phyloP scores from a whole-genome alignment of 2,888 invertebrate genomes.

The Phymatocera aterrima region DNA sequence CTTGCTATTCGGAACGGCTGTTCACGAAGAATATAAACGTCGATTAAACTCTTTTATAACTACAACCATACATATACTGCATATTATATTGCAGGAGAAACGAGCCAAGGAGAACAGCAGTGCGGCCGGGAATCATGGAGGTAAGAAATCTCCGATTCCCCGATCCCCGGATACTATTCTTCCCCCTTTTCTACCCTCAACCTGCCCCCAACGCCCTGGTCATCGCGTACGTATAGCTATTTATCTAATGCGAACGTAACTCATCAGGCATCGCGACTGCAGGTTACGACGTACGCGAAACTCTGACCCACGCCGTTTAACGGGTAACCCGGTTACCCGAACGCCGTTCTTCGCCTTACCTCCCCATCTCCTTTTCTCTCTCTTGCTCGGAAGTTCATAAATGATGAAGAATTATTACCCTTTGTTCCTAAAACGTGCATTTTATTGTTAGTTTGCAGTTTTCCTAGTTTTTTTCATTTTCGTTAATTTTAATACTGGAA shows the following conservation, averaged over 20 bases:
- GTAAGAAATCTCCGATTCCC: constrained; percentile 62
- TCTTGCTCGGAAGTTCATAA: neutral
- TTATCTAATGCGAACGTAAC: neutral
- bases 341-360: neutral
- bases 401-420: neutral
- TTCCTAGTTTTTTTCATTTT: neutral
- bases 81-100: constrained; percentile 68
- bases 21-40: neutral
- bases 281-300: constrained; percentile 17
- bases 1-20: neutral
- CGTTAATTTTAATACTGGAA: no score
- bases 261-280: neutral
- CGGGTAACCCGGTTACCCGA: constrained; percentile 28
- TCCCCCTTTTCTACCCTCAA: neutral
- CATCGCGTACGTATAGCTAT: neutral
- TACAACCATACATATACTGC: neutral
- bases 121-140: constrained; percentile 71
- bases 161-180: neutral
- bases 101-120: constrained; percentile 72
- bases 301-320: constrained; percentile 13
- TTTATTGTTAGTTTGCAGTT: neutral
- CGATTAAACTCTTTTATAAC: neutral
- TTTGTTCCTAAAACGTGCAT: neutral
- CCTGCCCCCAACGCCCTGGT: neutral
- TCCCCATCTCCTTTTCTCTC: neutral